phyloP scores from a whole-genome alignment of 2,888 invertebrate genomes.

The Cataglyphis cursor region DNA sequence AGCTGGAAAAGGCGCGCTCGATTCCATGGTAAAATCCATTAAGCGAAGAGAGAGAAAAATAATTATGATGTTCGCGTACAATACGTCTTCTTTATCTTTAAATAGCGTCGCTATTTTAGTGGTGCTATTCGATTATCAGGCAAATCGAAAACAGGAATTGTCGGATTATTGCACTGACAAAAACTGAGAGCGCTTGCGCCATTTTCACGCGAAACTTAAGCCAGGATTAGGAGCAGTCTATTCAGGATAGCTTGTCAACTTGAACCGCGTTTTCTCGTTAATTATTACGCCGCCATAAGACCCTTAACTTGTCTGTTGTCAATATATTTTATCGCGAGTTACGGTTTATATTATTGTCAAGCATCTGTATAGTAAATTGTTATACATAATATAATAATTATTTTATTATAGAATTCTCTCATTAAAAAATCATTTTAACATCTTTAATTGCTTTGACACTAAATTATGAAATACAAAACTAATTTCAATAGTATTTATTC shows the following conservation, averaged over 20 bases:
- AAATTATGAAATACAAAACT: not conserved
- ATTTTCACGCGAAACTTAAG: conserved; percentile 61
- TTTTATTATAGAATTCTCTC: not conserved
- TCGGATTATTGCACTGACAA: conserved; percentile 44
- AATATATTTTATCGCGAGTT: not conserved
- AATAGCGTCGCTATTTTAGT: conserved; percentile 17
- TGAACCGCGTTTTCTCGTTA: conserved; percentile 9
- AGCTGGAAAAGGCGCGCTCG: not conserved
- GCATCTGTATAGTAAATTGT: not conserved
- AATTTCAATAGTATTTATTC: not conserved
- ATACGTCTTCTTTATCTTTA: conserved; percentile 25
- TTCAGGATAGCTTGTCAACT: conserved; percentile 37
- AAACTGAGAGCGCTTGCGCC: conserved; percentile 23
- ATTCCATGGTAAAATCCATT: not conserved
- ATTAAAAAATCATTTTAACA: not conserved
- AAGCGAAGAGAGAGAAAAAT: conserved; percentile 13
- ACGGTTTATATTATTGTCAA: not conserved
- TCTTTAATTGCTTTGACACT: not conserved
- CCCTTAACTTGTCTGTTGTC: not conserved
- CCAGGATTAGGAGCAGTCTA: conserved; percentile 54
- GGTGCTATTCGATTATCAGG: conserved; percentile 28
- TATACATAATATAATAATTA: not conserved
- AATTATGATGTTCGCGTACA: not conserved
- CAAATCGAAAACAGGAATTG: conserved; percentile 35
- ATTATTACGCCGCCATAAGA: not conserved